Evolutionary conservation across 2,888 invertebrate species (phyloP).

Genomic region (Tipula unca): DNA sequence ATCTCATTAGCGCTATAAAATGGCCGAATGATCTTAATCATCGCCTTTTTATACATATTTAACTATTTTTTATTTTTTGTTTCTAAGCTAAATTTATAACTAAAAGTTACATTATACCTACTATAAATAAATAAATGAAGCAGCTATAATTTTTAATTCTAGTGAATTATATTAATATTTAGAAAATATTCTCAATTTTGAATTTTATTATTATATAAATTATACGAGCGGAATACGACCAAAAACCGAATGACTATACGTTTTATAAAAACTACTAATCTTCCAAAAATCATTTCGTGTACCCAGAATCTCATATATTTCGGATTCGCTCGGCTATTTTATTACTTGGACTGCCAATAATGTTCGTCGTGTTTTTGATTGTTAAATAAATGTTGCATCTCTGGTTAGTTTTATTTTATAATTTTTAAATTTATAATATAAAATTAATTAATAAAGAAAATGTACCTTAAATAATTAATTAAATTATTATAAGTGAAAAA

Average conservation of each 20-base stretch:
- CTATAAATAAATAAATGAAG: not conserved
- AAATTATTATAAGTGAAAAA: not conserved
- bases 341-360: not conserved
- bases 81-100: not conserved
- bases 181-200: not conserved
- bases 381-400: not conserved
- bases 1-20: not conserved
- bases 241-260: no score
- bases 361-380: not conserved
- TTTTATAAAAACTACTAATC: not conserved
- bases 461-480: slow-evolving; percentile 8
- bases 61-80: not conserved
- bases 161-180: not conserved
- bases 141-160: not conserved
- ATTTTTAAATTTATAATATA: not conserved
- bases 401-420: not conserved
- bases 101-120: no score
- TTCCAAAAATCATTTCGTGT: not conserved
- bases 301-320: not conserved
- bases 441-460: not conserved
- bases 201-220: not conserved
- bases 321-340: not conserved
- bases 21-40: not conserved
- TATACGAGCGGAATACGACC: not conserved
- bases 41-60: not conserved